Evolutionary conservation across 2,888 invertebrate species (phyloP).

Genomic region (Pheosia gnoma): DNA sequence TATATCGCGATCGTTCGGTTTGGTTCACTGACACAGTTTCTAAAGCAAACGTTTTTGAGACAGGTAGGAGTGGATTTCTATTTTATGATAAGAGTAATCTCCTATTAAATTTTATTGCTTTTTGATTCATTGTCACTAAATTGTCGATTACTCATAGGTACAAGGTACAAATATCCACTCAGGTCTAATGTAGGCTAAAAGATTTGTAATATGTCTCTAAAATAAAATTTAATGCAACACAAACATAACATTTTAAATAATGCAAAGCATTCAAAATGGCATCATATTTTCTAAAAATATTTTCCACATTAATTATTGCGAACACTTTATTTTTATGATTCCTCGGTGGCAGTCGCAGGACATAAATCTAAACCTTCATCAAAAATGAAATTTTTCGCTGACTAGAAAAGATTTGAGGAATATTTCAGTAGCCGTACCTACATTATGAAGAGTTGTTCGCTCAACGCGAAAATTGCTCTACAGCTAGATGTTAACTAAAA

Average conservation of each 20-base stretch:
- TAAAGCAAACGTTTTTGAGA: slow-evolving; percentile 31
- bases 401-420: slow-evolving; percentile 33
- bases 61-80: slow-evolving; percentile 26
- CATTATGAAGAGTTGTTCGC: slow-evolving; percentile 23
- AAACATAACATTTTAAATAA: too few relatives aligned
- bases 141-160: too few relatives aligned
- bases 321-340: slow-evolving; percentile 13
- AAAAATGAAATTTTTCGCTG: slow-evolving; percentile 34
- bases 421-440: slow-evolving; percentile 24
- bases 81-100: slow-evolving; percentile 14
- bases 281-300: neutral
- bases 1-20: slow-evolving; percentile 28
- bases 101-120: neutral
- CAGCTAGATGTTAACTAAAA: slow-evolving; percentile 11
- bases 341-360: slow-evolving; percentile 10
- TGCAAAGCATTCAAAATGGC: too few relatives aligned
- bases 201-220: too few relatives aligned
- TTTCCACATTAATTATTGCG: slow-evolving; percentile 13
- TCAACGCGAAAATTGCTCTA: slow-evolving; percentile 26
- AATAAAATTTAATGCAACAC: too few relatives aligned
- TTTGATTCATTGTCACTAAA: neutral
- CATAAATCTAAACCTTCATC: slow-evolving; percentile 36
- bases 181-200: too few relatives aligned
- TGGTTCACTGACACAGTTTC: slow-evolving; percentile 29
- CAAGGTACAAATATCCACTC: too few relatives aligned